Evolutionary conservation across 2,888 invertebrate species (phyloP), one percentile per base, ranked within the genome.

Genomic region (Xestia c-nigrum): DNA sequence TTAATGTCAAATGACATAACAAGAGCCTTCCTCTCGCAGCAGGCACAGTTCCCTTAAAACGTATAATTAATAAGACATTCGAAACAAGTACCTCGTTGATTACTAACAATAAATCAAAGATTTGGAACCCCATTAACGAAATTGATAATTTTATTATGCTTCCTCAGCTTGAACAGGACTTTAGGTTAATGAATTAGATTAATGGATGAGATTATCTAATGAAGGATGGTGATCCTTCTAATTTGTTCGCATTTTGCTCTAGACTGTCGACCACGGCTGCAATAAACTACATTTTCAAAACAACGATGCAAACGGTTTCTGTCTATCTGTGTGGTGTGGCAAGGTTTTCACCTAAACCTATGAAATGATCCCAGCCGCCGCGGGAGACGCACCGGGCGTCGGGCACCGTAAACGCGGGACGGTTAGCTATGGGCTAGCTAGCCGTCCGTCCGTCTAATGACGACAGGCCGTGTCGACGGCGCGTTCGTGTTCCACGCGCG

Each of bases 71-170:
- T 71, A 46, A 66, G n/a, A 59, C 61, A 74, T 16, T 24, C 12
- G 24, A 52, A 47, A 59, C 52, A 38, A 67, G 50, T 40, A 19
- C 40, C 63, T 38, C 10, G 21, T 38, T 70, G 72, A 84, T 74
- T 77, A 63, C 74, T 70, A 74, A 59, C 21, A 66, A 52, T 69
- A 5, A 21, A 9, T 38, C n/a, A 40, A 40, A 12, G 16, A 52
- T 69, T 72, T 38, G 14, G 12, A 47, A 67, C n/a, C n/a, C 38
- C 70, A 50, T 65, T 69, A 72, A 50, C 63, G 24, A 72, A 73
- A 78, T 81, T 64, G 64, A 16, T 75, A 70, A 79, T 24, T 75
- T 75, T 61, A 55, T 74, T 69, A 47, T 50, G 50, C 59, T 66
- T 67, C 59, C 55, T 59, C 6, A 57, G 47, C 40, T 67, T 47